Percentiles rank a stretch among this genome's conserved stretches.
Conservation (phyloP, 2,113 vertebrate genomes). For the Osmerus mordax region DNA sequence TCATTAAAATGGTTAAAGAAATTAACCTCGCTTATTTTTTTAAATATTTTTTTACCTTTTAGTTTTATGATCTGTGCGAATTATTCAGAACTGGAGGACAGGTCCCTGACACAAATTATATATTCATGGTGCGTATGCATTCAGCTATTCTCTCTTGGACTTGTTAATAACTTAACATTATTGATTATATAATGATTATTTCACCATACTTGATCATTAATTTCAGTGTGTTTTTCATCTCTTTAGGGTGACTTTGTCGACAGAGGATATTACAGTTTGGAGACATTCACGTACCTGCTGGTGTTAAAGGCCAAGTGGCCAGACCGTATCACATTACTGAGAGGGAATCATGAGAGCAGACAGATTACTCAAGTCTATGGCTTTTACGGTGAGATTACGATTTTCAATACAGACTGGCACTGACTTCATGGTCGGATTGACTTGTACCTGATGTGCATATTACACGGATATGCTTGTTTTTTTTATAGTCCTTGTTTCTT, state of each 20-base stretch:
- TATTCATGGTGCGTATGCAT: slow-evolving; percentile 87
- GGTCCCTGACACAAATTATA: slow-evolving; percentile 97
- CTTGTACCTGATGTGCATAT: no score
- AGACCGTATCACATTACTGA: slow-evolving; percentile 91
- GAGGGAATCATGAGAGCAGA: slow-evolving; percentile 95
- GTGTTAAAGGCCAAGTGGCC: slow-evolving; percentile 97
- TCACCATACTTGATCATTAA: no score
- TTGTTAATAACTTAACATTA: no score
- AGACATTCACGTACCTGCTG: slow-evolving; percentile 95
- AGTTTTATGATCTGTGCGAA: slow-evolving; percentile 97
- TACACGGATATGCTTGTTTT: no score
- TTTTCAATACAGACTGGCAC: no score
- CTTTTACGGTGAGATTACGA: slow-evolving; percentile 83
- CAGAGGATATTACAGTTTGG: slow-evolving; percentile 93
- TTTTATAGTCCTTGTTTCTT: no score
- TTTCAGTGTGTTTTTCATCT: slow-evolving; percentile 24
- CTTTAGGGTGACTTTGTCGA: slow-evolving; percentile 95
- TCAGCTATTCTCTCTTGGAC: no score
- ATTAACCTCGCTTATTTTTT: background rate
- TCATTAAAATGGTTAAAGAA: no score
- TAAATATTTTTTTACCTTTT: slow-evolving; percentile 33
- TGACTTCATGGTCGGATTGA: no score
- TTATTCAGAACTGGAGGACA: slow-evolving; percentile 96
- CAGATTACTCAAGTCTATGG: slow-evolving; percentile 98
- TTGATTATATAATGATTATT: no score